phyloP scores from a whole-genome alignment of 2,113 vertebrate genomes.

The Suncus etruscus region DNA sequence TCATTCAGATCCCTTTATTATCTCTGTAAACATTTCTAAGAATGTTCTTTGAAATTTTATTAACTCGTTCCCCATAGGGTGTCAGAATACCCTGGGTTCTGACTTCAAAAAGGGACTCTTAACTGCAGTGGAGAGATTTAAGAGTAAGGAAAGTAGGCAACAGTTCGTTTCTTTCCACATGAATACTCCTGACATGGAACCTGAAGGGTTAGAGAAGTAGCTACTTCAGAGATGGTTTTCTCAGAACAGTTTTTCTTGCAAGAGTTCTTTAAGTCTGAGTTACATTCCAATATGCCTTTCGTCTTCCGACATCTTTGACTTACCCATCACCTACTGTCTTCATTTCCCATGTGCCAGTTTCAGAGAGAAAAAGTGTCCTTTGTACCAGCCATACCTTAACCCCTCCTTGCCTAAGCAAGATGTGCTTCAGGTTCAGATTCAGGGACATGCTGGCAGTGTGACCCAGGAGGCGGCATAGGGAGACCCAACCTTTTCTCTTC shows the following conservation, averaged over 20 bases:
- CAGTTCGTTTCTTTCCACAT: slow-evolving; percentile 16
- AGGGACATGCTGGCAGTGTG: neutral
- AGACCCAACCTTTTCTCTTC: too few species aligned
- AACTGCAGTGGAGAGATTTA: neutral
- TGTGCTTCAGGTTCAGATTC: neutral
- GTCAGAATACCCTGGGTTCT: neutral
- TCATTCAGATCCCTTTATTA: neutral
- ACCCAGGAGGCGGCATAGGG: neutral
- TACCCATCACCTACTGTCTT: slow-evolving; percentile 57
- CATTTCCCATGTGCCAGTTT: slow-evolving; percentile 28
- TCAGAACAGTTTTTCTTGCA: slow-evolving; percentile 51
- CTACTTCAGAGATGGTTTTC: slow-evolving; percentile 45
- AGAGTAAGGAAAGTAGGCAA: neutral
- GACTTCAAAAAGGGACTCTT: neutral
- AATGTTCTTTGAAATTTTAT: slow-evolving; percentile 40
- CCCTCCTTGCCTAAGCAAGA: slow-evolving; percentile 23
- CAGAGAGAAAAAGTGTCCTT: slow-evolving; percentile 20
- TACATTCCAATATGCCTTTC: neutral
- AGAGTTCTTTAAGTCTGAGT: neutral
- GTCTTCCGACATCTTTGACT: slow-evolving; percentile 23
- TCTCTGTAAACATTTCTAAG: slow-evolving; percentile 55
- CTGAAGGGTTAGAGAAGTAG: neutral
- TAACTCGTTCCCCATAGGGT: neutral
- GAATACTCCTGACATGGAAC: slow-evolving; percentile 9
- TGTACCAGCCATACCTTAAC: slow-evolving; percentile 63